Conservation (phyloP, 2,113 vertebrate genomes). For the Rhinogobius similis region DNA sequence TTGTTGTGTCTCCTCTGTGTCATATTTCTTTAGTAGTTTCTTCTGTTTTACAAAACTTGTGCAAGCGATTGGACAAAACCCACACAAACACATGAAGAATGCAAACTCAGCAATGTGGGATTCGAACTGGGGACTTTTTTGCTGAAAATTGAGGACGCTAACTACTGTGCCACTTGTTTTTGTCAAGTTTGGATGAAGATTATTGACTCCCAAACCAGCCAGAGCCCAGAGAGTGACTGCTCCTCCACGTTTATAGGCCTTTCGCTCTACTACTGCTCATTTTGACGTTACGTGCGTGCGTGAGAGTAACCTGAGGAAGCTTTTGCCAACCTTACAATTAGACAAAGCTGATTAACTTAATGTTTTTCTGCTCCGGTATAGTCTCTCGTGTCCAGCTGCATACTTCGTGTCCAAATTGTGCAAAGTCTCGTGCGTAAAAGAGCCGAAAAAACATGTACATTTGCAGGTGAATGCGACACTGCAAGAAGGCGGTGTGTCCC, state of each 20-base stretch:
- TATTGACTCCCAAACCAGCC: conserved; percentile 1
- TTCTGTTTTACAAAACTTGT: too few relatives aligned
- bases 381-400: background rate
- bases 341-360: conserved; percentile 76
- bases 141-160: too few relatives aligned
- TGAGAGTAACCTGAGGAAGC: conserved; percentile 31
- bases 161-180: too few relatives aligned
- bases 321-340: conserved; percentile 66
- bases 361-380: conserved; percentile 28
- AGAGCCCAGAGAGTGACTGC: conserved; percentile 8
- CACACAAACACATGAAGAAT: too few relatives aligned
- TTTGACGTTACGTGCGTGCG: conserved; percentile 18
- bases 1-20: too few relatives aligned
- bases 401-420: conserved; percentile 7
- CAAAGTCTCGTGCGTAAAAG: conserved; percentile 2
- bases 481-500: conserved; percentile 54
- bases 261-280: background rate
- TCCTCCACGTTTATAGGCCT: background rate
- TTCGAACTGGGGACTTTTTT: too few relatives aligned
- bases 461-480: conserved; percentile 71
- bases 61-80: too few relatives aligned
- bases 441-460: background rate
- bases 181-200: background rate
- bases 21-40: too few relatives aligned
- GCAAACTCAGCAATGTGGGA: too few relatives aligned